Evolutionary conservation across 2,888 invertebrate genomes (phyloP).

Genomic region (Dromius quadrimaculatus): DNA sequence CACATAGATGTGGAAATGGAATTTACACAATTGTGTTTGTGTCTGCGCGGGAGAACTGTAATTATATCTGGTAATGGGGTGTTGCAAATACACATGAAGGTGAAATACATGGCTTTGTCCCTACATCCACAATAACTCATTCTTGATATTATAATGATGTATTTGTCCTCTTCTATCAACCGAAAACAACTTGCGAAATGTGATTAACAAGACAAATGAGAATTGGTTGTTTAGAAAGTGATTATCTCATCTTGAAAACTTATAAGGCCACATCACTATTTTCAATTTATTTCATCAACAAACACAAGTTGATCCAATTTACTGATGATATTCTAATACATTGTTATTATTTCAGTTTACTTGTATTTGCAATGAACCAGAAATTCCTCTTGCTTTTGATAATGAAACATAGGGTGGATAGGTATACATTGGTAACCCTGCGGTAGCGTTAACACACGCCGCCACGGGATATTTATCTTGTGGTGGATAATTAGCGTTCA

Average conservation of each 20-base stretch:
- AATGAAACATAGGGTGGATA: background rate
- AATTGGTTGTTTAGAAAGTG: no score
- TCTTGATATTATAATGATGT: no score
- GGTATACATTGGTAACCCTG: background rate
- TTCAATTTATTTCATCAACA: no score
- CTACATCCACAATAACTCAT: background rate
- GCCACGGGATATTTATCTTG: constrained; percentile 41
- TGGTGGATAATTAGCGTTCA: constrained; percentile 41
- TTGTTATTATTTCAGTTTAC: no score
- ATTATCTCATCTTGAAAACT: no score
- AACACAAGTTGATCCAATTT: no score
- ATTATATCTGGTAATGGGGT: background rate
- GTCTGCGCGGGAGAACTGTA: background rate
- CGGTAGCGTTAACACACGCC: background rate
- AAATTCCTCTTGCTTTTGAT: background rate
- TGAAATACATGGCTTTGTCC: background rate
- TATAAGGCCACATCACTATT: no score
- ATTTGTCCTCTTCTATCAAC: no score
- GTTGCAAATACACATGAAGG: background rate
- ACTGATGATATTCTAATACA: no score
- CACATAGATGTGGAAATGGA: background rate
- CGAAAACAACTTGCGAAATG: no score
- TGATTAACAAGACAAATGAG: no score
- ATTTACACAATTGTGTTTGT: constrained; percentile 31
- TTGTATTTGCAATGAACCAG: no score